phyloP scores from a whole-genome alignment of 1,140 invertebrate genomes.

The Helicoverpa armigera region DNA sequence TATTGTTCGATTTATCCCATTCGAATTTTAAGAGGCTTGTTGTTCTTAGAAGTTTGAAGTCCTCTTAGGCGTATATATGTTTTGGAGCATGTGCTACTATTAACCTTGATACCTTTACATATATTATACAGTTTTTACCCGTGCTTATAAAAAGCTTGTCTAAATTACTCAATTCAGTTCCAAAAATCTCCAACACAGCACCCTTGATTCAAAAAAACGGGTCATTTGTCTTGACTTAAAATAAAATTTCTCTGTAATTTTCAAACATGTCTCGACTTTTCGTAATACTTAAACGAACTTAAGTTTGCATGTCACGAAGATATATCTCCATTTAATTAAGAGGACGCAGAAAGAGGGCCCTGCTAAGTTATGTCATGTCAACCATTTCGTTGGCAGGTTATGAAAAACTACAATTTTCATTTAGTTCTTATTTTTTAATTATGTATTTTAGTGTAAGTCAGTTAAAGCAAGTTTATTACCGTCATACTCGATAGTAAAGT shows the following conservation, averaged over 20 bases:
- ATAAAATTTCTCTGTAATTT: conserved; percentile 17
- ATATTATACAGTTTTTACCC: not conserved
- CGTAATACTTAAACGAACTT: not conserved
- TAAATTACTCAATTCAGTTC: not conserved
- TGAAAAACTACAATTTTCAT: not conserved
- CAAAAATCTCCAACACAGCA: not conserved
- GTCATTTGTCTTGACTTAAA: not conserved
- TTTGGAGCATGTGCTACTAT: conserved; percentile 5
- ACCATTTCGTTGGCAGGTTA: not conserved
- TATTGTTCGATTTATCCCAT: conserved; percentile 45
- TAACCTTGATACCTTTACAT: not conserved
- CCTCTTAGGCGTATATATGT: not conserved
- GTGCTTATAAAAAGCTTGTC: not conserved
- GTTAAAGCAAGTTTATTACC: too few species aligned
- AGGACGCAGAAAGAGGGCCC: conserved; percentile 11
- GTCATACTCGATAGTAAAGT: not conserved
- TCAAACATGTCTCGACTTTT: not conserved
- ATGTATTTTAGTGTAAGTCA: too few species aligned
- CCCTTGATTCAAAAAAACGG: not conserved
- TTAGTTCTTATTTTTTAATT: not conserved
- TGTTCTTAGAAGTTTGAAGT: not conserved
- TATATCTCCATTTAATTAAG: conserved; percentile 34
- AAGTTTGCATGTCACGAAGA: conserved; percentile 38
- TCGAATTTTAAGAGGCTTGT: not conserved
- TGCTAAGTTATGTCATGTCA: not conserved